These are phyloP conservation scores for Antitype chi DNA, from an alignment of 2,888 invertebrate genomes.

Conservation along the genomic window DNA sequence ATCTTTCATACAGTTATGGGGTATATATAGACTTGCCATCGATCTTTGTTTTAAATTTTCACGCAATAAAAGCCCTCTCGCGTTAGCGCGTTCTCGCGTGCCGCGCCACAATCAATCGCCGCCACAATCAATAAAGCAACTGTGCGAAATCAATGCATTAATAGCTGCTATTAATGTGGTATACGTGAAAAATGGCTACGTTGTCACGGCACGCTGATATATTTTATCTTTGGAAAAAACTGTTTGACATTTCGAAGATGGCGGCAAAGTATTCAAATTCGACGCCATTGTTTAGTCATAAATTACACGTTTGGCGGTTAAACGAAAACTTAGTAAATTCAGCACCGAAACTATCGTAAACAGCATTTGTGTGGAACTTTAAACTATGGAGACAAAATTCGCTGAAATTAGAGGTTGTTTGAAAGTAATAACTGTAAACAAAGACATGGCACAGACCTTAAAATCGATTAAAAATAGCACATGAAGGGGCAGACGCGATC, in stretches of 20 bases:
- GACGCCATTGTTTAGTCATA: slow-evolving; percentile 31
- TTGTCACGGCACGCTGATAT: slow-evolving; percentile 67
- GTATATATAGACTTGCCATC: slow-evolving; percentile 58
- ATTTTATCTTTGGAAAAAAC: slow-evolving; percentile 61
- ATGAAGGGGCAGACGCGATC: slow-evolving; percentile 76
- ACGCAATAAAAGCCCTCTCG: slow-evolving; percentile 72
- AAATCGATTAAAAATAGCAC: slow-evolving; percentile 71
- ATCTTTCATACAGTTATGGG: slow-evolving; percentile 35
- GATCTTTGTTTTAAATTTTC: slow-evolving; percentile 71
- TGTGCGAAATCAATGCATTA: slow-evolving; percentile 88
- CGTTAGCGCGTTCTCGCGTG: slow-evolving; percentile 80
- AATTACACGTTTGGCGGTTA: slow-evolving; percentile 22
- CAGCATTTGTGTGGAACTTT: slow-evolving; percentile 5
- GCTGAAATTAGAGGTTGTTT: slow-evolving; percentile 6
- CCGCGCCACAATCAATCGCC: slow-evolving; percentile 82
- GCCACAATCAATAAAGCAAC: slow-evolving; percentile 86
- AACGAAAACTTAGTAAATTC: slow-evolving; percentile 15
- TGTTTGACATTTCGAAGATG: slow-evolving; percentile 38
- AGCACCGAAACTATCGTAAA: slow-evolving; percentile 25
- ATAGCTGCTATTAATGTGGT: slow-evolving; percentile 75
- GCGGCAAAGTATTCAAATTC: slow-evolving; percentile 49
- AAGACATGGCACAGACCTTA: slow-evolving; percentile 51
- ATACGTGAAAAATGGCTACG: slow-evolving; percentile 76
- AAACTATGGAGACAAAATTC: slow-evolving; percentile 16
- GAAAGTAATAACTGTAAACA: slow-evolving; percentile 51